phyloP scores from a whole-genome alignment of 2,888 invertebrate species.

The Spodoptera exigua region DNA sequence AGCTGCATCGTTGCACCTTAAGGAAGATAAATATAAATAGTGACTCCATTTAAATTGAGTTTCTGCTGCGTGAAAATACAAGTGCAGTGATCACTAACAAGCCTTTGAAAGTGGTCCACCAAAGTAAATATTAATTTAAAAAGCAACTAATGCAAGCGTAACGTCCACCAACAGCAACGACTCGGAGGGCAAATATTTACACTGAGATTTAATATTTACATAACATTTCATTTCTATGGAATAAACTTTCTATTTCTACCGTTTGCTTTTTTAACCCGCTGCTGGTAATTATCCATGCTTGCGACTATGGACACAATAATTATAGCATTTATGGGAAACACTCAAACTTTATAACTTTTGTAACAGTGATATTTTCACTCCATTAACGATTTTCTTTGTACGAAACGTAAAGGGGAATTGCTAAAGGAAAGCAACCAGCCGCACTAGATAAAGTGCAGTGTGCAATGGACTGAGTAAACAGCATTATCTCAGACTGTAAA shows the following conservation, averaged over 20 bases:
- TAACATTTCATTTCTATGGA: conserved; percentile 75
- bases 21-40: conserved; percentile 54
- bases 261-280: conserved; percentile 35
- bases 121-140: conserved; percentile 78
- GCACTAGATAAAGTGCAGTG: conserved; percentile 30
- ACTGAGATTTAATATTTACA: conserved; percentile 75
- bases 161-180: conserved; percentile 71
- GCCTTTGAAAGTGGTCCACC: conserved; percentile 64
- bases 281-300: conserved; percentile 37
- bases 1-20: conserved; percentile 26
- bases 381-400: conserved; percentile 19
- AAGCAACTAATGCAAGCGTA: conserved; percentile 76
- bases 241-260: conserved; percentile 70
- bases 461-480: conserved; percentile 50
- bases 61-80: conserved; percentile 58
- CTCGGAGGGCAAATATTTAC: conserved; percentile 76
- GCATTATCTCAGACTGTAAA: conserved; percentile 57
- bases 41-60: conserved; percentile 53
- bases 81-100: conserved; percentile 59
- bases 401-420: conserved; percentile 4
- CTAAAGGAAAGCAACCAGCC: conserved; percentile 15
- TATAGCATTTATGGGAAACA: conserved; percentile 23
- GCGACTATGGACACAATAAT: conserved; percentile 20
- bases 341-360: conserved; percentile 5
- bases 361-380: not conserved